A percentile compares a stretch with the other conserved stretches of the same genome.
phyloP scores from a whole-genome alignment of 37 sponge, comb jelly and placozoan species.

The Lycopodina hypogea region DNA sequence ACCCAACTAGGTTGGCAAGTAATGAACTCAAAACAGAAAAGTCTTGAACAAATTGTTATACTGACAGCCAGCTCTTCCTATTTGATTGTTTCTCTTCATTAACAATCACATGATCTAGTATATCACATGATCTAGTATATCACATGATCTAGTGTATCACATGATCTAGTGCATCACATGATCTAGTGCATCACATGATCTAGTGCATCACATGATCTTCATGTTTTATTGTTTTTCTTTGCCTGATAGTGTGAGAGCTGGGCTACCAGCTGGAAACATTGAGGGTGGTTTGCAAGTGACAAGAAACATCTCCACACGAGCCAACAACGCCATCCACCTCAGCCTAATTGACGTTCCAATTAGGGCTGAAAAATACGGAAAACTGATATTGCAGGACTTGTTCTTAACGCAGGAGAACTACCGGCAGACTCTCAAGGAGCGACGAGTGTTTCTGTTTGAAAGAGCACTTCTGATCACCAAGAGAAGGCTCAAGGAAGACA shows the following conservation, averaged over 20 bases:
- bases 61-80: no score
- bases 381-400: conserved; percentile 53
- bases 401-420: conserved; percentile 40
- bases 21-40: no score
- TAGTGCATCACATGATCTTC: no score
- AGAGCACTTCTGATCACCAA: conserved; percentile 65
- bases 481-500: conserved; percentile 38
- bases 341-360: conserved; percentile 54
- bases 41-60: no score
- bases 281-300: conserved; percentile 56
- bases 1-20: no score
- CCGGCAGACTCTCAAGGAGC: conserved; percentile 46
- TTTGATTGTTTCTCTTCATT: no score
- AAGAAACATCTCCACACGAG: conserved; percentile 53
- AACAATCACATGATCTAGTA: no score
- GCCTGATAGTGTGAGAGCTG: conserved; percentile 32
- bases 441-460: conserved; percentile 77
- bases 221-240: not conserved
- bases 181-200: no score
- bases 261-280: conserved; percentile 22
- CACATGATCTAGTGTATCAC: no score
- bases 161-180: no score
- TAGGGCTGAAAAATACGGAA: conserved; percentile 19
- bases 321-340: conserved; percentile 84
- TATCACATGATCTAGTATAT: no score